These are phyloP conservation scores for Albula goreensis DNA, from an alignment of 2,113 vertebrate species.

Conservation along the genomic window DNA sequence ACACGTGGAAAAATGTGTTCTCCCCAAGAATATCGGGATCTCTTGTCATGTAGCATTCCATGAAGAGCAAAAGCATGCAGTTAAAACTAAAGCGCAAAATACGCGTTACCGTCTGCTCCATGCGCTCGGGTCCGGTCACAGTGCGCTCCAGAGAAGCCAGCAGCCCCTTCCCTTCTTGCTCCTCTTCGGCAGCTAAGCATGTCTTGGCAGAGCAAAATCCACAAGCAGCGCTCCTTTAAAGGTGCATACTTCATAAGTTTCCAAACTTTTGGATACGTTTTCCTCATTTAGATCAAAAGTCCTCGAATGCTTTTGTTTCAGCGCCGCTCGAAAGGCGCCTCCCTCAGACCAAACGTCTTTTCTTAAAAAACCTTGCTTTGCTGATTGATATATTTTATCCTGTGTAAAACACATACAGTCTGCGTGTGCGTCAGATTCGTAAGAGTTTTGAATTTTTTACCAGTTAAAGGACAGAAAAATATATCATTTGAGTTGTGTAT, in stretches of 20 bases:
- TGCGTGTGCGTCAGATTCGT: background rate
- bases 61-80: background rate
- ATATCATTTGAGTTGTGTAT: too few relatives aligned
- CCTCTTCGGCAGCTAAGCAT: slow-evolving; percentile 40
- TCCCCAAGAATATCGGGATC: background rate
- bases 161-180: slow-evolving; percentile 24
- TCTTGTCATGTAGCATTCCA: background rate
- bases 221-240: slow-evolving; percentile 50
- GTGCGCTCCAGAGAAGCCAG: slow-evolving; percentile 38
- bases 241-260: slow-evolving; percentile 49
- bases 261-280: slow-evolving; percentile 48
- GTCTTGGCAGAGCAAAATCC: slow-evolving; percentile 47
- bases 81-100: slow-evolving; percentile 15
- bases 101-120: slow-evolving; percentile 50
- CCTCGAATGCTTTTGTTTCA: slow-evolving; percentile 49
- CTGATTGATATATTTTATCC: slow-evolving; percentile 5
- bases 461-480: too few relatives aligned
- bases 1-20: background rate
- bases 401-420: background rate
- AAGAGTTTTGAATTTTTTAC: background rate
- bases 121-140: slow-evolving; percentile 39
- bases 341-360: slow-evolving; percentile 51
- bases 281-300: slow-evolving; percentile 51
- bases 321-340: slow-evolving; percentile 54
- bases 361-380: slow-evolving; percentile 19